Conservation (phyloP, 1,140 invertebrate genomes). For the Luehdorfia chinensis region DNA sequence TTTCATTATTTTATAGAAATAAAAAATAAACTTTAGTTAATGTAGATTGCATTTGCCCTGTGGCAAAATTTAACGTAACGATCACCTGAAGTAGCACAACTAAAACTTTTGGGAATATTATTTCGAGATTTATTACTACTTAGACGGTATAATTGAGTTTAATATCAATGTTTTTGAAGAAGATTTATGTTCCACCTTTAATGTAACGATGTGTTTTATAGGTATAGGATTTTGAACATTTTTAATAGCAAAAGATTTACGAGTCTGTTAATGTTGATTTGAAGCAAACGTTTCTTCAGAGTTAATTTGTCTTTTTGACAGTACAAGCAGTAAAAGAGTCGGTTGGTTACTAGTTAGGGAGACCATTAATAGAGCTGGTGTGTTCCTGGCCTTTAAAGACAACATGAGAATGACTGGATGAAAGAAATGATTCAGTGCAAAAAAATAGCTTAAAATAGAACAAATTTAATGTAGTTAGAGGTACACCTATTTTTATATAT, state of each 20-base stretch:
- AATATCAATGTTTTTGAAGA: slow-evolving; percentile 45
- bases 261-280: slow-evolving; percentile 11
- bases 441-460: no score
- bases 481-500: no score
- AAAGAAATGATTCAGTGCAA: no score
- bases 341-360: no score
- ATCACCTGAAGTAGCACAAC: slow-evolving; percentile 68
- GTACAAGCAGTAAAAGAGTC: no score
- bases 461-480: no score
- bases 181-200: slow-evolving; percentile 59
- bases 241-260: slow-evolving; percentile 20
- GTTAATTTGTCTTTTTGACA: no score
- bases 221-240: slow-evolving; percentile 19
- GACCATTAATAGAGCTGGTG: no score
- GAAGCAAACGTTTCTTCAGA: no score
- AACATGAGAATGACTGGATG: no score
- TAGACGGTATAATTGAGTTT: slow-evolving; percentile 55
- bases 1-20: slow-evolving; percentile 25
- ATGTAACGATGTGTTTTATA: slow-evolving; percentile 34
- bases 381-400: no score
- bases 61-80: slow-evolving; percentile 52
- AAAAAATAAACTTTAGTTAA: slow-evolving; percentile 47
- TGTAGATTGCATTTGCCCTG: slow-evolving; percentile 65
- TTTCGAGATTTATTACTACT: slow-evolving; percentile 67
- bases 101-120: slow-evolving; percentile 58